Evolutionary conservation across 2,113 vertebrate species (phyloP).

Genomic region (Myxocyprinus asiaticus): DNA sequence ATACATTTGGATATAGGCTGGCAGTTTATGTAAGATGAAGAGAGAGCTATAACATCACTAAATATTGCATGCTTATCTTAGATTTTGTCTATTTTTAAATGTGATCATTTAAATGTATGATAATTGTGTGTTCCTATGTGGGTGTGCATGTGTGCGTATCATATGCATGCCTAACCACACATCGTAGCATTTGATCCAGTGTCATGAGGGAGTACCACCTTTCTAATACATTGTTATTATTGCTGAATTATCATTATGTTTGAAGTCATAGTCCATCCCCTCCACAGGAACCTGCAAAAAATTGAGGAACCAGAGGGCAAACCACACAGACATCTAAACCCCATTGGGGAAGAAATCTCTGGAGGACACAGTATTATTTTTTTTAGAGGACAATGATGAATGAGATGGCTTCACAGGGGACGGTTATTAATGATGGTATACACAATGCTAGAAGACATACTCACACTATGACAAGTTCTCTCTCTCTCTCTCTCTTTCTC

Average conservation of each 20-base stretch:
- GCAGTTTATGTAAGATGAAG: too few relatives aligned
- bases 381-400: constrained; percentile 70
- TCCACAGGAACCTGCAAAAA: constrained; percentile 57
- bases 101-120: too few relatives aligned
- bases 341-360: constrained; percentile 59
- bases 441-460: constrained; percentile 56
- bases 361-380: constrained; percentile 64
- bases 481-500: neutral
- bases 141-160: too few relatives aligned
- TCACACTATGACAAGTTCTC: constrained; percentile 48
- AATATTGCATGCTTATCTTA: too few relatives aligned
- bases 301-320: constrained; percentile 63
- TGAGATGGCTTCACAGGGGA: constrained; percentile 68
- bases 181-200: too few relatives aligned
- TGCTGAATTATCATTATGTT: constrained; percentile 57
- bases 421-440: constrained; percentile 62
- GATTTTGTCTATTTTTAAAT: too few relatives aligned
- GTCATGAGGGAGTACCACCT: neutral
- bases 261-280: constrained; percentile 53
- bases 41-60: too few relatives aligned
- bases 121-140: too few relatives aligned
- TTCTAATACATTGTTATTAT: constrained; percentile 27
- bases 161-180: too few relatives aligned
- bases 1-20: too few relatives aligned
- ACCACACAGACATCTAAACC: constrained; percentile 65